Conservation (phyloP, 2,797 vertebrate genomes). For the Danio jaintianensis region DNA sequence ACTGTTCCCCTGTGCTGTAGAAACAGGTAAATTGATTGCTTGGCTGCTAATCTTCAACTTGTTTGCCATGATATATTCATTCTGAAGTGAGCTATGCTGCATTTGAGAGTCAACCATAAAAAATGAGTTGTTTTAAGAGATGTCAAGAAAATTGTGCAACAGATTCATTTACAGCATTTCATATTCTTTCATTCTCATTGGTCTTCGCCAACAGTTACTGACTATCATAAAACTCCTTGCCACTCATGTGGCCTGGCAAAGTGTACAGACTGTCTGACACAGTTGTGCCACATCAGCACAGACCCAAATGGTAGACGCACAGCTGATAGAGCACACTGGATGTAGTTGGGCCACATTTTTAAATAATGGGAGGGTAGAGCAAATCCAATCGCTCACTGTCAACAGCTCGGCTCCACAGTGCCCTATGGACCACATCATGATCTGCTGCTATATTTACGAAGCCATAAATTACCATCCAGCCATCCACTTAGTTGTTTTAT, state of each 20-base stretch:
- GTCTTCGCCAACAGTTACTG: not conserved
- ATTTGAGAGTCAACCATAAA: constrained; percentile 15
- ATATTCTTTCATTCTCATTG: not conserved
- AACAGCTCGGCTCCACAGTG: constrained; percentile 49
- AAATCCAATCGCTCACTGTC: constrained; percentile 47
- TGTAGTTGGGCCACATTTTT: constrained; percentile 40
- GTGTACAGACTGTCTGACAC: constrained; percentile 9
- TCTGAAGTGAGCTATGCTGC: not conserved
- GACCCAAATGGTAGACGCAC: constrained; percentile 8
- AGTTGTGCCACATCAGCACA: constrained; percentile 41
- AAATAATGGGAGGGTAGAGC: constrained; percentile 45
- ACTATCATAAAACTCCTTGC: not conserved
- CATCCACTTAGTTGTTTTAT: constrained; percentile 48
- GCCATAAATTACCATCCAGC: constrained; percentile 58
- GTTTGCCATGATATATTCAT: constrained; percentile 2
- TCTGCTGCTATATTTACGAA: constrained; percentile 58
- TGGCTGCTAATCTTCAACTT: constrained; percentile 12
- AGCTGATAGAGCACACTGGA: constrained; percentile 29
- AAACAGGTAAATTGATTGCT: constrained; percentile 10
- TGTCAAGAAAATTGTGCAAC: not conserved
- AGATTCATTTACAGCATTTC: not conserved
- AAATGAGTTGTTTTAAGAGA: not conserved
- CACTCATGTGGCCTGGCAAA: constrained; percentile 6
- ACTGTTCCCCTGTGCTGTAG: not conserved
- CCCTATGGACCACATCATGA: constrained; percentile 52